These are phyloP conservation scores for Lepus americanus DNA, from an alignment of 2,113 vertebrate genomes.

Conservation along the genomic window DNA sequence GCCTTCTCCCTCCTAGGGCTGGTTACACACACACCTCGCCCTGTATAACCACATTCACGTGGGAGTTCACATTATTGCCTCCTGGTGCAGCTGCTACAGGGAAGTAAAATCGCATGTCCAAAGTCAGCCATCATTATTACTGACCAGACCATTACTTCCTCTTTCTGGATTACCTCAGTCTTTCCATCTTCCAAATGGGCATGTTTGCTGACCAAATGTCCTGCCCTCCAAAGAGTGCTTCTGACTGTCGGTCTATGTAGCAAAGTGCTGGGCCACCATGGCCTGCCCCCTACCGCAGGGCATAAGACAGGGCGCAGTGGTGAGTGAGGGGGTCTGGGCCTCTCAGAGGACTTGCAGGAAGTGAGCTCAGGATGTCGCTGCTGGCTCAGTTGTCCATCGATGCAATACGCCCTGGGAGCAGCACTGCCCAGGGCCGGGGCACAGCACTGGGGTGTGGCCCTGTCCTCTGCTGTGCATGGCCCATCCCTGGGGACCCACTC, in stretches of 20 bases:
- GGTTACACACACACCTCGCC: background rate
- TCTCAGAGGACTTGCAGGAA: background rate
- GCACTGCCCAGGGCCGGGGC: background rate
- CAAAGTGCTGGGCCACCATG: background rate
- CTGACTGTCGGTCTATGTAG: background rate
- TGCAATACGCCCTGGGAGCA: too few relatives aligned
- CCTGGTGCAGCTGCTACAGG: background rate
- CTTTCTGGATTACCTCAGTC: slow-evolving; percentile 3
- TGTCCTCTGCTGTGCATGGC: background rate
- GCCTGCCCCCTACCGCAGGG: background rate
- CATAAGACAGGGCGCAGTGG: background rate
- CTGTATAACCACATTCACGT: background rate
- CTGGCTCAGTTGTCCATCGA: background rate
- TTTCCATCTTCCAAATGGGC: background rate
- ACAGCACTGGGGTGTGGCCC: background rate
- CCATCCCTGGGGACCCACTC: background rate
- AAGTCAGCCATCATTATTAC: background rate
- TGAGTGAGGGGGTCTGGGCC: background rate
- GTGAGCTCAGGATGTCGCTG: background rate
- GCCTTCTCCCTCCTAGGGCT: background rate
- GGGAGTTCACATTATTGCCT: background rate
- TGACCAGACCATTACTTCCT: background rate
- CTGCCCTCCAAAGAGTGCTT: slow-evolving; percentile 16
- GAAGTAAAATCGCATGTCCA: background rate
- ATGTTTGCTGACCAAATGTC: background rate